These are phyloP conservation scores for honey bee (Apis mellifera) DNA, from an alignment of 1,140 invertebrate species.

Conservation along the genomic window Amel_HAv3.1 CM009936.2:14359001-14359500, in stretches of 20 bases:
- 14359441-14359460: not conserved
- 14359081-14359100: not conserved
- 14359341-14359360: no score
- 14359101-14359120: conserved; percentile 11
- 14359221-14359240: no score
- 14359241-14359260: no score
- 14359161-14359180: conserved; percentile 26
- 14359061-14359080: not conserved
- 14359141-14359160: conserved; percentile 43
- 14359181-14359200: not conserved
- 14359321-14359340: no score
- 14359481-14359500: not conserved
- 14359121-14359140: conserved; percentile 55
- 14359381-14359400: no score
- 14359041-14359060: not conserved
- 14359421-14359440: not conserved
- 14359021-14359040: not conserved
- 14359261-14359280: no score
- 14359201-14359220: no score
- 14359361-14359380: no score
- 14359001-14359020: not conserved
- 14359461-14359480: no score
- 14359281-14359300: no score
- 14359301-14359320: no score
- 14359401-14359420: no score